Percentiles rank a stretch among this genome's conserved stretches.
Evolutionary conservation across 2,797 vertebrate species (phyloP).

Genomic region (Erethizon dorsatum): DNA sequence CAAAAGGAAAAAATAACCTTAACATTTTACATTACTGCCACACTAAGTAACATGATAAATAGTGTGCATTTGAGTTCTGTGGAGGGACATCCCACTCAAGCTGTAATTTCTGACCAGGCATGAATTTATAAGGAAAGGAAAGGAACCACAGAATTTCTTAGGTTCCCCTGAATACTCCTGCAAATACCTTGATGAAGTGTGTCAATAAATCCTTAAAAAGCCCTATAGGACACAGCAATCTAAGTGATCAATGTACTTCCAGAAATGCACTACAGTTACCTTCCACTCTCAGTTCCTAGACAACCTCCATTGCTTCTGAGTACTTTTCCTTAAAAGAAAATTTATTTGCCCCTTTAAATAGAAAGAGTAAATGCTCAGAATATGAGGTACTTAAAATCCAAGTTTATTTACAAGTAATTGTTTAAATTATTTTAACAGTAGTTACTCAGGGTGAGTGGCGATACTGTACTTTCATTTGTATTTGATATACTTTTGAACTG

Average conservation of each 20-base stretch:
- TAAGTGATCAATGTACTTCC: conserved; percentile 85
- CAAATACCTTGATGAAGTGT: conserved; percentile 87
- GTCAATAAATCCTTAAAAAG: conserved; percentile 88
- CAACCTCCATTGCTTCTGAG: conserved; percentile 56
- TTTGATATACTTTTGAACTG: conserved; percentile 63
- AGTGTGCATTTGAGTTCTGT: conserved; percentile 80
- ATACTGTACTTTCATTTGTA: conserved; percentile 64
- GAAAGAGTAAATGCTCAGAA: conserved; percentile 73
- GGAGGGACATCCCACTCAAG: conserved; percentile 86
- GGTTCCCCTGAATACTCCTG: conserved; percentile 84
- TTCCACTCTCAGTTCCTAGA: conserved; percentile 66
- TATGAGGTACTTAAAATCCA: conserved; percentile 66
- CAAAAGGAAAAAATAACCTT: conserved; percentile 87
- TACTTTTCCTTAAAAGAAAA: conserved; percentile 72
- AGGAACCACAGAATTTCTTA: conserved; percentile 84
- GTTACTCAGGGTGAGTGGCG: conserved; percentile 21
- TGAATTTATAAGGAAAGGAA: conserved; percentile 82
- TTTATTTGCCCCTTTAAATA: conserved; percentile 71
- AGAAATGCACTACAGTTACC: conserved; percentile 75
- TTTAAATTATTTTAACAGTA: conserved; percentile 72
- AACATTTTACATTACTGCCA: conserved; percentile 87
- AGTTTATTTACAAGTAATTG: conserved; percentile 76
- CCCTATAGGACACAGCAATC: conserved; percentile 86
- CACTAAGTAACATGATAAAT: conserved; percentile 87
- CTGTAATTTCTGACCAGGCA: conserved; percentile 84